Evolutionary conservation across 2,113 vertebrate genomes (phyloP).

Genomic region (Brachyhypopomus gauderio): DNA sequence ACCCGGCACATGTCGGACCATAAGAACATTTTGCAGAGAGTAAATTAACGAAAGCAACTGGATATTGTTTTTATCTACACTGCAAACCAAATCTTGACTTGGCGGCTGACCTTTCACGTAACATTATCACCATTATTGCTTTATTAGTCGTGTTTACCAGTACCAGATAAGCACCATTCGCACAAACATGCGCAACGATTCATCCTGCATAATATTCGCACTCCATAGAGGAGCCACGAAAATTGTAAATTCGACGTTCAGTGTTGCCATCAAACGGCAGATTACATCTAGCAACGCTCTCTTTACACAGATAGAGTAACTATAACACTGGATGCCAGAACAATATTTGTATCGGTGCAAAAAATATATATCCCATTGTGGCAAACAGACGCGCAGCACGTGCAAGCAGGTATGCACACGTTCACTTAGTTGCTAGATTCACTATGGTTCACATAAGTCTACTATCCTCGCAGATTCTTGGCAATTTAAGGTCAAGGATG

Average conservation of each 20-base stretch:
- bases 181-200: not conserved
- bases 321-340: constrained; percentile 8
- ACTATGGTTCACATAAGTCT: not conserved
- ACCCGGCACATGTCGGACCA: not conserved
- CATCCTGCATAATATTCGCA: not conserved
- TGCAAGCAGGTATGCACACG: not conserved
- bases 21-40: not conserved
- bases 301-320: not conserved
- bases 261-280: constrained; percentile 2
- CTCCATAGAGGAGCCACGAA: not conserved
- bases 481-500: constrained; percentile 23
- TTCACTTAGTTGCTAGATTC: not conserved
- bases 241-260: not conserved
- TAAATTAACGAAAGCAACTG: not conserved
- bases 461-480: not conserved
- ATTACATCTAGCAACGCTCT: not conserved
- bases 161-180: no score
- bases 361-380: not conserved
- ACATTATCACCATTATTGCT: no score
- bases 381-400: not conserved
- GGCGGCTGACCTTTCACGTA: no score
- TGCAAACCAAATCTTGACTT: no score
- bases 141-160: no score
- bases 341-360: not conserved
- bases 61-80: not conserved